Evolutionary conservation across 2,888 invertebrate species (phyloP), one percentile per base, ranked within the genome.

Genomic region (Auanema freiburgensis): DNA sequence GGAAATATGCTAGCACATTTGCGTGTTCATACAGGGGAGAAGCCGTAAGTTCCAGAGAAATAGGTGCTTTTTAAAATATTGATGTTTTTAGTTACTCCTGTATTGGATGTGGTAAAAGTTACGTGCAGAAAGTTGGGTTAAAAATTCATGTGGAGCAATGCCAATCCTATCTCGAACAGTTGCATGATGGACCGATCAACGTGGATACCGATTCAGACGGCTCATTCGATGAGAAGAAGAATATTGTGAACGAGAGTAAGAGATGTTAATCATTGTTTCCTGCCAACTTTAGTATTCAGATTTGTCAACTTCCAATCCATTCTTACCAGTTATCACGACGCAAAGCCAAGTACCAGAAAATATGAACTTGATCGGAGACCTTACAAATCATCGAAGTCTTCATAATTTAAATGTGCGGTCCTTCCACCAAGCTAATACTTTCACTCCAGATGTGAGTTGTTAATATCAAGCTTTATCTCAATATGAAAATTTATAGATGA

Each of bases 81-180:
- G 24, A 0, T 16, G 24, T 24, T 23, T n/a, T 52, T 42, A 62
- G 77, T 10, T 78, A 69, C 59, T 69, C 72, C 33, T 83, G 83
- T 61, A 71, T 70, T 40, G 79, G 75, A 1, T 83, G 83, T 57
- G 78, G 75, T 53, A 77, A 78, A 61, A 50, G 72, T 24, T 83
- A 78, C 60, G 77, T 79, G 8, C 81, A 81, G 65, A 79, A 79
- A 52, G 77, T 81, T 42, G 79, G 79, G 1, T 72, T 83, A 21
- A 77, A 79, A 52, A 77, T 79, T 54, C 83, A 83, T 56, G 63
- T 76, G 56, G 81, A 83, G 51, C 78, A 79, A 59, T 83, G 83
- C 60, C 74, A 76, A 1, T 53, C 59, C 6, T 70, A 51, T 46
- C 58, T 63, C 43, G 60, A 62, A 10, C 49, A 18, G 14, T 33